phyloP scores from a whole-genome alignment of 2,797 vertebrate species.

The Simalia tracyae region DNA sequence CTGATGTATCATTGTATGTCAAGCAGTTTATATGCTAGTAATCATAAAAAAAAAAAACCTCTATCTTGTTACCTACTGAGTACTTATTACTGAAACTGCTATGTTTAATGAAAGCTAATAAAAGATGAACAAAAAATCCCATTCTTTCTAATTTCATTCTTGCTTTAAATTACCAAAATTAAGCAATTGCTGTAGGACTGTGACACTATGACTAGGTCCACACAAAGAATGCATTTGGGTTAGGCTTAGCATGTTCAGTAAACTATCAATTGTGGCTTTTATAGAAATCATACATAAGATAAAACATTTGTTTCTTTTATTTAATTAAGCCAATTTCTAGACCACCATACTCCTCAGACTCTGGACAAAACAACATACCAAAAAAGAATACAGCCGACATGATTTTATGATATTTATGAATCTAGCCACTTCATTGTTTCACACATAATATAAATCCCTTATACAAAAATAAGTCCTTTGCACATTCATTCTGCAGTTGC shows the following conservation, averaged over 20 bases:
- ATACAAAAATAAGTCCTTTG: neutral
- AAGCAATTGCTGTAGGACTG: neutral
- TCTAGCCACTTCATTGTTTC: neutral
- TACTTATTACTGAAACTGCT: slow-evolving; percentile 8
- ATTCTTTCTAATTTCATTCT: neutral
- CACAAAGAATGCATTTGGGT: too few species aligned
- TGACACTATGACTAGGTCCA: neutral
- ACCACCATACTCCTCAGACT: too few species aligned
- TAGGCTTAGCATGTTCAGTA: too few species aligned
- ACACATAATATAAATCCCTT: neutral
- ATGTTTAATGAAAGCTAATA: slow-evolving; percentile 28
- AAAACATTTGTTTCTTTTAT: too few species aligned
- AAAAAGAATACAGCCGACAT: neutral
- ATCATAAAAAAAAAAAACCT: slow-evolving; percentile 26
- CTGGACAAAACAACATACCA: too few species aligned
- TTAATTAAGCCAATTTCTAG: too few species aligned
- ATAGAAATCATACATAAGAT: too few species aligned
- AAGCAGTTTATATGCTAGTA: slow-evolving; percentile 35
- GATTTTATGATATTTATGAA: neutral
- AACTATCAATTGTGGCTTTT: too few species aligned
- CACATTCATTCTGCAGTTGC: neutral
- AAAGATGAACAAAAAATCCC: slow-evolving; percentile 2
- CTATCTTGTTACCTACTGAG: slow-evolving; percentile 13
- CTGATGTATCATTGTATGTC: neutral
- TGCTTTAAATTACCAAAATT: neutral